phyloP scores from a whole-genome alignment of 2,888 invertebrate genomes.

The Toxonevra muliebris region DNA sequence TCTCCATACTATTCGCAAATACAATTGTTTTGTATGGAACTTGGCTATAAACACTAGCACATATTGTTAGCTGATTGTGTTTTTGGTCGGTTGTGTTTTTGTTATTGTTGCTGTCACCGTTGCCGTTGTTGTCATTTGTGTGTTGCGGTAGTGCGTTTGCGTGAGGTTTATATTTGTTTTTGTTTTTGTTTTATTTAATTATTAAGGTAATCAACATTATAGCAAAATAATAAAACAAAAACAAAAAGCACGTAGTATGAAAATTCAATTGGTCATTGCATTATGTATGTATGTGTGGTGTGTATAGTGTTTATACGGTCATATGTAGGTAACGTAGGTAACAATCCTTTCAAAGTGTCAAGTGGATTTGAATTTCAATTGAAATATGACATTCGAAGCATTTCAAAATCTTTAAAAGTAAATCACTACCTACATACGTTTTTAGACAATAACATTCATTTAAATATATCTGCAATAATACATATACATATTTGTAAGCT shows the following conservation, averaged over 20 bases:
- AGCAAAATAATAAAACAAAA: slow-evolving; percentile 31
- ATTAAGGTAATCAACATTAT: slow-evolving; percentile 45
- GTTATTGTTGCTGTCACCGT: slow-evolving; percentile 26
- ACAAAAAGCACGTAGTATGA: too few relatives aligned
- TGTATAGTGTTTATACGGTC: too few relatives aligned
- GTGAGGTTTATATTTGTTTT: slow-evolving; percentile 1
- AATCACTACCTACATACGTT: too few relatives aligned
- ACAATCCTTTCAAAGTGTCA: neutral
- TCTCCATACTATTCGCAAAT: neutral
- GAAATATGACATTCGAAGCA: too few relatives aligned
- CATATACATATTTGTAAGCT: too few relatives aligned
- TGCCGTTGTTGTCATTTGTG: slow-evolving; percentile 36
- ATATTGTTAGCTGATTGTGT: too few relatives aligned
- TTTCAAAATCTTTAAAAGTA: too few relatives aligned
- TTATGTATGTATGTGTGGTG: too few relatives aligned
- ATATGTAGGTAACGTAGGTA: too few relatives aligned
- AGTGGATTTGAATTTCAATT: neutral
- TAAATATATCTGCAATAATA: too few relatives aligned
- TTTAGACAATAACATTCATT: too few relatives aligned
- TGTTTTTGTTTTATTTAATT: slow-evolving; percentile 31
- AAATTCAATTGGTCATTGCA: slow-evolving; percentile 5
- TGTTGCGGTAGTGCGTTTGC: slow-evolving; percentile 33
- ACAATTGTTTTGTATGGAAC: neutral
- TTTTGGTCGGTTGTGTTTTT: slow-evolving; percentile 5
- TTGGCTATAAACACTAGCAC: too few relatives aligned